Evolutionary conservation across 2,113 vertebrate species (phyloP).

Genomic region (Xenopus tropicalis): DNA sequence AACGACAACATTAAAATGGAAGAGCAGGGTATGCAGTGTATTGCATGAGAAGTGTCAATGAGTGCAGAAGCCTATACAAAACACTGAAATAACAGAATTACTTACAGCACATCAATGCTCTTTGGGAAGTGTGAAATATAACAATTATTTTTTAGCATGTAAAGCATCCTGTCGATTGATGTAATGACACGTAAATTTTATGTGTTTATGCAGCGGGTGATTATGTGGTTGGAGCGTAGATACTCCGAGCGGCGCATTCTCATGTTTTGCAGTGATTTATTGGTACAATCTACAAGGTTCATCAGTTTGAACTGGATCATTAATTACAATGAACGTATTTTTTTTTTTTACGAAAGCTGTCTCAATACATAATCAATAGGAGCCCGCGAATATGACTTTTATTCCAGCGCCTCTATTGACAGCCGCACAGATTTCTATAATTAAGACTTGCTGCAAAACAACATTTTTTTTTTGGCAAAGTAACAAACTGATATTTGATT

Average conservation of each 20-base stretch:
- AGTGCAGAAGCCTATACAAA: too few relatives aligned
- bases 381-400: constrained; percentile 31
- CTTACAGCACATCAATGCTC: constrained; percentile 12
- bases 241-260: constrained; percentile 20
- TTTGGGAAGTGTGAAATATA: constrained; percentile 19
- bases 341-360: constrained; percentile 5
- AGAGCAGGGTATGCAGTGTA: too few relatives aligned
- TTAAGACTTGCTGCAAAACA: not conserved
- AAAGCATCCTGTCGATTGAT: constrained; percentile 43
- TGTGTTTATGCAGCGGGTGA: constrained; percentile 37
- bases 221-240: constrained; percentile 26
- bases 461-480: not conserved
- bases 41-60: too few relatives aligned
- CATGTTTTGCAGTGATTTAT: constrained; percentile 41
- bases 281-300: constrained; percentile 38
- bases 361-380: constrained; percentile 40
- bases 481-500: not conserved
- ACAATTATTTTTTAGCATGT: constrained; percentile 32
- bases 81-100: constrained; percentile 6
- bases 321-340: constrained; percentile 40
- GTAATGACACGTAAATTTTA: constrained; percentile 44
- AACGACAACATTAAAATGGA: too few relatives aligned
- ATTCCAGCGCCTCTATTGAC: constrained; percentile 10
- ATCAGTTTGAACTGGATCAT: constrained; percentile 43
- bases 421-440: constrained; percentile 5